Evolutionary conservation across 2,113 vertebrate species (phyloP), one percentile per base, ranked within the genome.

Genomic region (Taurulus bubalis): DNA sequence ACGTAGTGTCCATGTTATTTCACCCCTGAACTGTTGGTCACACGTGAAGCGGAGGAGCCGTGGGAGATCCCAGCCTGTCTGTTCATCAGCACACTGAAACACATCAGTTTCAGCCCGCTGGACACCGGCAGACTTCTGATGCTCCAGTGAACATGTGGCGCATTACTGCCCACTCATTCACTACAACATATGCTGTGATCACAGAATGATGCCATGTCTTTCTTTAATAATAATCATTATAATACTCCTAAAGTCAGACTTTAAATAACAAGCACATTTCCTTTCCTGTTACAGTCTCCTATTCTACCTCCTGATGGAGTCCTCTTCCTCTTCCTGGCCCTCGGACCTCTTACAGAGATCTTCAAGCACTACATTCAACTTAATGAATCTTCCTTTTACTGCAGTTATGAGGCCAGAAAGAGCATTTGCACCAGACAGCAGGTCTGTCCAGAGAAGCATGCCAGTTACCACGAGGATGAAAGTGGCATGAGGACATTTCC

Each of bases 81-180:
- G 65, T 10, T 24, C n/a, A 73, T 49, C 47, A 47, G 47, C 71
- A 69, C 59, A 8, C 36, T 77, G 69, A 81, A 64, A 78, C 38
- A 14, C 26, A 65, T 79, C 82, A 6, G 64, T 89, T 75, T 75
- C 78, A 79, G 42, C 49, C 82, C 71, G 9, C 16, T 76, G 74
- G 80, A 75, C 77, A 59, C 73, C 24, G 70, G 67, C 84, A 82
- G 87, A 74, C n/a, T 77, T 56, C 64, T 18, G 53, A 74, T 55
- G 77, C 83, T 77, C 67, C 32, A 80, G 73, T 69, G 66, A 70
- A 82, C 58, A 64, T 28, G 78, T 45, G 5, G 71, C 71, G 75
- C 78, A 6, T 65, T 63, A 28, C 72, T 49, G 49, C 72, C 51
- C 72, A 68, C 66, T 65, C 80, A 36, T 40, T 28, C 56, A 73